A percentile compares a stretch with the other conserved stretches of the same genome.
Conservation (phyloP, 2,113 vertebrate species). For the Stomatorhinus ivindoensis region DNA sequence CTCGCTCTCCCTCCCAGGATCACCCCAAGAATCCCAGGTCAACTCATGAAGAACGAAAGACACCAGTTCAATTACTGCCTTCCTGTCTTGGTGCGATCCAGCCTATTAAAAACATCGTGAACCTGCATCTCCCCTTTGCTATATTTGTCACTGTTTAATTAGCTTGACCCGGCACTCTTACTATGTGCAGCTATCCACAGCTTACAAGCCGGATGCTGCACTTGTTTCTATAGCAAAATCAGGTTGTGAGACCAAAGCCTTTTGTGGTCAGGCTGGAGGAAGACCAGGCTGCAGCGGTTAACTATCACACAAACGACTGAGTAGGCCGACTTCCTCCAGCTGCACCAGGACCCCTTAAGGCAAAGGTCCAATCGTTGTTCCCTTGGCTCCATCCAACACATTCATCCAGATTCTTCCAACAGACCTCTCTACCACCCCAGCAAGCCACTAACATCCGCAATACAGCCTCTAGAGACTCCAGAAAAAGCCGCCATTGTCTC, state of each 20-base stretch:
- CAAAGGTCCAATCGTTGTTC: not conserved
- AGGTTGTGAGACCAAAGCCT: not conserved
- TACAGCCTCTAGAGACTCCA: not conserved
- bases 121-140: not conserved
- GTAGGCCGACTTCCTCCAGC: not conserved
- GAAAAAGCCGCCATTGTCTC: not conserved
- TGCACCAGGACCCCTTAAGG: not conserved
- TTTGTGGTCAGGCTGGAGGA: not conserved
- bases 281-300: conserved; percentile 1
- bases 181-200: not conserved
- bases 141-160: not conserved
- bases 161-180: not conserved
- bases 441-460: not conserved
- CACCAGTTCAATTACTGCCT: not conserved
- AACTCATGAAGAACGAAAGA: not conserved
- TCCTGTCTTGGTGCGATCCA: not conserved
- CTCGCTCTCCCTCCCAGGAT: not conserved
- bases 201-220: not conserved
- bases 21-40: not conserved
- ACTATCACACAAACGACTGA: not conserved
- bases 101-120: not conserved
- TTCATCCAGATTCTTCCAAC: not conserved
- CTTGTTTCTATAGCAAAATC: not conserved
- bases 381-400: not conserved
- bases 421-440: not conserved